These are phyloP conservation scores for Tragopan temminckii DNA, from an alignment of 2,797 vertebrate species.

Conservation along the genomic window DNA sequence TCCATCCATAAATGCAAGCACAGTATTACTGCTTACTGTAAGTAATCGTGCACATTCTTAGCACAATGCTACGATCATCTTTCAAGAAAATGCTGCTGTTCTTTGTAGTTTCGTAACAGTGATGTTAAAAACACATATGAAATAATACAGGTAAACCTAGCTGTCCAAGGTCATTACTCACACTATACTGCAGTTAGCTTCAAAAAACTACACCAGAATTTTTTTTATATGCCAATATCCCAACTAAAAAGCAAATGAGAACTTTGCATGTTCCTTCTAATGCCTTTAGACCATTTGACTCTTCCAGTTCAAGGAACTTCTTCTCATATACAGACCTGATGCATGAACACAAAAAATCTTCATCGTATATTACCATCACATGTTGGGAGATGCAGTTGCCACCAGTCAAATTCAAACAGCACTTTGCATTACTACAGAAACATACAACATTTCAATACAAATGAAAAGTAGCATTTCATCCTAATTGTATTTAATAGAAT, in stretches of 20 bases:
- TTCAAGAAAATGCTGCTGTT: neutral
- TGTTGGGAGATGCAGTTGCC: neutral
- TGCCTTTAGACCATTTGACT: neutral
- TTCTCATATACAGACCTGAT: neutral
- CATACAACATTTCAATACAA: neutral
- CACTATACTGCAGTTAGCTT: neutral
- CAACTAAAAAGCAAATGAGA: neutral
- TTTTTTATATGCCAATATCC: neutral
- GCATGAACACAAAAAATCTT: neutral
- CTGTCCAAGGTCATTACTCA: neutral
- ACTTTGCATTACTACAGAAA: neutral
- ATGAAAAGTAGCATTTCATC: neutral
- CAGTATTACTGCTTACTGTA: neutral
- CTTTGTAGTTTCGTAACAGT: neutral
- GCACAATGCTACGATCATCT: neutral
- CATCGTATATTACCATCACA: neutral
- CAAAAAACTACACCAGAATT: neutral
- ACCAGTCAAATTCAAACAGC: neutral
- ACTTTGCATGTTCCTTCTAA: rapidly evolving
- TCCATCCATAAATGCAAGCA: rapidly evolving
- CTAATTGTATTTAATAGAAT: neutral
- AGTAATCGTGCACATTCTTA: neutral
- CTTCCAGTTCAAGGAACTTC: neutral
- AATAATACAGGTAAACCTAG: neutral
- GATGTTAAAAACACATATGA: neutral